Conservation (phyloP, 2,797 vertebrate species). For the Decapterus maruadsi region DNA sequence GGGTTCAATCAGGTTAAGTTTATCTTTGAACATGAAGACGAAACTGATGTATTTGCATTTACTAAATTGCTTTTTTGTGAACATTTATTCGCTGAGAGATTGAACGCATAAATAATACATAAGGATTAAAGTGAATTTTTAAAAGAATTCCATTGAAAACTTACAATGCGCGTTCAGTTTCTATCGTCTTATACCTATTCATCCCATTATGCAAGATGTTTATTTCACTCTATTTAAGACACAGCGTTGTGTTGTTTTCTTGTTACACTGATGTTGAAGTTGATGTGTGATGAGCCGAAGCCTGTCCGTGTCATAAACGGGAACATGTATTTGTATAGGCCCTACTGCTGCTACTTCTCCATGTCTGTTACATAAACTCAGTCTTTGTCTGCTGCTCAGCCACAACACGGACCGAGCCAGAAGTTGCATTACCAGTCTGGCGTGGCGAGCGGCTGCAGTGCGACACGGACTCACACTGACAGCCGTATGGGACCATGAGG, state of each 20-base stretch:
- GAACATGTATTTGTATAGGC: conserved; percentile 23
- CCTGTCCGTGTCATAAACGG: conserved; percentile 14
- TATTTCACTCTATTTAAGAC: not conserved
- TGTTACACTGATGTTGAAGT: conserved; percentile 11
- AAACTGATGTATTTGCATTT: not conserved
- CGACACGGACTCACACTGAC: conserved; percentile 74
- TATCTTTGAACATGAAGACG: not conserved
- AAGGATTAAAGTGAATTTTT: not conserved
- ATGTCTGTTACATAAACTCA: conserved; percentile 43
- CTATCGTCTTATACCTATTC: too few relatives aligned
- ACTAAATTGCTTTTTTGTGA: not conserved
- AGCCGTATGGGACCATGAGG: conserved; percentile 76
- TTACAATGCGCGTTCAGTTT: not conserved
- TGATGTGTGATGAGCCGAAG: conserved; percentile 27
- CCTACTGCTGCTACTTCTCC: not conserved
- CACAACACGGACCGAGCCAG: conserved; percentile 66
- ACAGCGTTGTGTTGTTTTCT: conserved; percentile 1
- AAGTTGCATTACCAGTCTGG: conserved; percentile 74
- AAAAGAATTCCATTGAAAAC: not conserved
- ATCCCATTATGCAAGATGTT: not conserved
- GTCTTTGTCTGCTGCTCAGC: conserved; percentile 55
- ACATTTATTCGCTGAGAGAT: not conserved
- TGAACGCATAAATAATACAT: not conserved
- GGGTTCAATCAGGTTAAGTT: too few relatives aligned
- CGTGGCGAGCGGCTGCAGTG: conserved; percentile 58